A percentile compares a stretch with the other conserved stretches of the same genome.
These are phyloP conservation scores for Darevskia nairensis DNA, from an alignment of 2,797 vertebrate genomes.

Conservation along the genomic window DNA sequence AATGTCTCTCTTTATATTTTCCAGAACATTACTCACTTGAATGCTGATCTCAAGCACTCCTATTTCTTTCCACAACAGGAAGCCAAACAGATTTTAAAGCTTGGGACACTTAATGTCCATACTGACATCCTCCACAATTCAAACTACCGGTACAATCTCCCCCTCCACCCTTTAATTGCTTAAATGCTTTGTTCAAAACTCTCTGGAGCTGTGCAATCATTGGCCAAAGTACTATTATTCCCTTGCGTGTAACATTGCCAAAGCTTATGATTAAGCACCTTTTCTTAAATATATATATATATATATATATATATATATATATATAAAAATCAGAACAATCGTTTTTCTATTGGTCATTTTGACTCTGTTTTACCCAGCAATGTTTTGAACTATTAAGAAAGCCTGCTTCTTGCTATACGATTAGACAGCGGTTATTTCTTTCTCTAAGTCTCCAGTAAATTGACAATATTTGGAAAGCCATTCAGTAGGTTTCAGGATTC, in stretches of 20 bases:
- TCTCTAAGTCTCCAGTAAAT: background rate
- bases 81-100: constrained; percentile 16
- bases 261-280: constrained; percentile 13
- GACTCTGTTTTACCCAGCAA: constrained; percentile 21
- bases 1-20: constrained; percentile 18
- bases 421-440: too few relatives aligned
- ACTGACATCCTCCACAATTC: constrained; percentile 13
- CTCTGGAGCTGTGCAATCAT: constrained; percentile 8
- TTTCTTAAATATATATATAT: too few relatives aligned
- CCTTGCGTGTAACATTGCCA: background rate
- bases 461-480: background rate
- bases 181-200: constrained; percentile 22
- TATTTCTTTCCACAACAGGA: background rate
- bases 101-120: constrained; percentile 4
- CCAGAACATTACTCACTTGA: background rate
- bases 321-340: constrained; percentile 15
- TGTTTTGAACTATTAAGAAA: background rate
- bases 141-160: background rate
- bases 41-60: constrained; percentile 5
- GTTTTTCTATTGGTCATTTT: background rate
- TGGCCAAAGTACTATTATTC: constrained; percentile 19
- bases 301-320: too few relatives aligned
- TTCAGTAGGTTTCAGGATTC: background rate
- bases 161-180: constrained; percentile 29
- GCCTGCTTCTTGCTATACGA: background rate